Evolutionary conservation across 2,113 vertebrate genomes (phyloP), one percentile per base, ranked within the genome.

Genomic region (Silurus glanis): DNA sequence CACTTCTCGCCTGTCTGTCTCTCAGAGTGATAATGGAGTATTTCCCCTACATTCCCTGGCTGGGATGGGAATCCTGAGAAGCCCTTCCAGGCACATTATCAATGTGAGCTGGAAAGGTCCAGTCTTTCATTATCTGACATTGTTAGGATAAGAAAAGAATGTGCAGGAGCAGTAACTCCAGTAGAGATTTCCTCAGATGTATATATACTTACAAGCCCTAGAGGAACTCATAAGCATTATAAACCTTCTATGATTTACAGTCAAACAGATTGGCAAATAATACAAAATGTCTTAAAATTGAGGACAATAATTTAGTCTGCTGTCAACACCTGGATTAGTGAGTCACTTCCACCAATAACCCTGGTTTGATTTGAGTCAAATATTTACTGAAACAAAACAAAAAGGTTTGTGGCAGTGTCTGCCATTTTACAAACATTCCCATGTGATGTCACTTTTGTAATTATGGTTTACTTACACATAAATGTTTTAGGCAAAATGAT

Each of bases 61-160:
- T 14, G 6, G 51, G 51, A 80, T 82, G 81, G 87, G 90, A 85
- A 84, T 80, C 85, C 82, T 66, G 21, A 82, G 74, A 90, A 93
- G 86, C 85, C 88, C 86, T 89, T 91, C 91, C 91, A 90, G 92
- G 88, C 87, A 69, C 85, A 89, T 89, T 92, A 92, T 93, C 93
- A 92, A 6, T 82, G 71, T 75, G 59, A 82, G 58, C 37, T 83
- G 86, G 82, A 74, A 78, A 82, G 74, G 62, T 4, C 80, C 61
- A n/a, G 83, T 83, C 86, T 85, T 16, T 87, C 89, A 87, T 91
- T 92, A 93, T 93, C 93, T 90, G 78, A 91, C 85, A 37, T 85
- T 87, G 75, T 91, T 89, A 87, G 92, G 94, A 95, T 94, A 94
- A 94, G 89, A 71, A 66, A 93, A 91, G 94, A 94, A 94, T 94